These are phyloP conservation scores for Creontiades dilutus DNA, from an alignment of 2,888 invertebrate species.

Conservation along the genomic window DNA sequence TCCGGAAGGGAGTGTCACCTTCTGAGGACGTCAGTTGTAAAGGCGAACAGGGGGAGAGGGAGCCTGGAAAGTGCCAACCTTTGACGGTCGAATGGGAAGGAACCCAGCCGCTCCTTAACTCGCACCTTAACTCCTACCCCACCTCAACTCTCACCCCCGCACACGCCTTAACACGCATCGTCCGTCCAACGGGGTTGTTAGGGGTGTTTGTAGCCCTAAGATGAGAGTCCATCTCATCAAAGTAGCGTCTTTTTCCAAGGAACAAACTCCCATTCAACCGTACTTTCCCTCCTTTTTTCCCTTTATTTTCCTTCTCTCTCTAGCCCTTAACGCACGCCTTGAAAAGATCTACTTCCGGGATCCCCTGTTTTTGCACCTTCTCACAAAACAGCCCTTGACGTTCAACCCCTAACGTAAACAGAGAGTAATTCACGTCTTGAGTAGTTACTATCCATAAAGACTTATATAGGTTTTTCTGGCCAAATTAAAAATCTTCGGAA, in stretches of 20 bases:
- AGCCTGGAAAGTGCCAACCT: slow-evolving; percentile 3
- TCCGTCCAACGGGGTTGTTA: background rate
- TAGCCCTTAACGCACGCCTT: background rate
- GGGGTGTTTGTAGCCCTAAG: slow-evolving; percentile 2
- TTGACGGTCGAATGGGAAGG: background rate
- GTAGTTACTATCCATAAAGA: too few relatives aligned
- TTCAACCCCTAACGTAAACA: background rate
- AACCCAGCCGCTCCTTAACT: background rate
- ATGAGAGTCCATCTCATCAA: slow-evolving; percentile 17
- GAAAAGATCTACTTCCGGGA: background rate
- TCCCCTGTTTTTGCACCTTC: background rate
- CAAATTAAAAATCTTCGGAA: too few relatives aligned
- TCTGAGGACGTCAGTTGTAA: background rate
- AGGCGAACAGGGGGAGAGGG: too few relatives aligned
- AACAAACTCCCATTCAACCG: background rate
- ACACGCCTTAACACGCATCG: background rate
- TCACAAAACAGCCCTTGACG: background rate
- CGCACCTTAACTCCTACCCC: too few relatives aligned
- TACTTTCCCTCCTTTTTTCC: background rate
- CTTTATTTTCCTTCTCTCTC: background rate
- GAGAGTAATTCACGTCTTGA: background rate
- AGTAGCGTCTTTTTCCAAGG: background rate
- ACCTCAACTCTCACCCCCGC: background rate
- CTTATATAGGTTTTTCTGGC: too few relatives aligned
- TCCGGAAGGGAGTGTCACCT: slow-evolving; percentile 23